Conservation (phyloP, 2,797 vertebrate species). For the Ibycter americanus region DNA sequence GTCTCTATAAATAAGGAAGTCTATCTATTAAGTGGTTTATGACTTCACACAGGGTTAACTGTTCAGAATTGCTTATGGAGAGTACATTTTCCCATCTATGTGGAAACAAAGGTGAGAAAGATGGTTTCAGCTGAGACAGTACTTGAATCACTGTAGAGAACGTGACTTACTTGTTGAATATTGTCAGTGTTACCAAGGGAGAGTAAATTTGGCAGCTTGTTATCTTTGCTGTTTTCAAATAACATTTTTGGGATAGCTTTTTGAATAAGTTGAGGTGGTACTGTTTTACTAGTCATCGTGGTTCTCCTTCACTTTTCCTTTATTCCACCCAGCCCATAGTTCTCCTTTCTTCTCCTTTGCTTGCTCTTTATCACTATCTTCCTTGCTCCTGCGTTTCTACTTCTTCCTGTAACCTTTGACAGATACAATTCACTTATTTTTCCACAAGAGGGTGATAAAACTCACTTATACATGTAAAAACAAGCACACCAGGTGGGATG, state of each 20-base stretch:
- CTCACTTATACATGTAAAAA: neutral
- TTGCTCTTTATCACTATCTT: neutral
- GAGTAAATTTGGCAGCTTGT: neutral
- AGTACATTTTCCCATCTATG: neutral
- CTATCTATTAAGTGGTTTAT: neutral
- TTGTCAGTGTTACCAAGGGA: neutral
- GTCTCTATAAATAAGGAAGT: neutral
- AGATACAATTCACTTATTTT: neutral
- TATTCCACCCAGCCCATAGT: neutral
- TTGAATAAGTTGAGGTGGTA: neutral
- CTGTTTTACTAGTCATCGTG: neutral
- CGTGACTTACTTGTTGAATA: neutral
- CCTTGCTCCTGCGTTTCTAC: neutral
- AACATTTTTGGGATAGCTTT: neutral
- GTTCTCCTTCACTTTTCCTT: neutral
- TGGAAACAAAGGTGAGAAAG: neutral
- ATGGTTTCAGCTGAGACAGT: neutral
- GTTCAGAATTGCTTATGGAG: neutral
- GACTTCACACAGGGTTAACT: neutral
- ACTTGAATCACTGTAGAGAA: neutral
- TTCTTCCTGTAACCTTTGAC: neutral
- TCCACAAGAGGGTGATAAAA: slow-evolving; percentile 62
- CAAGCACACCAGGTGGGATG: neutral
- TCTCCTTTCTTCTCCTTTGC: neutral
- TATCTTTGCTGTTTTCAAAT: neutral